phyloP scores from a whole-genome alignment of 2,888 invertebrate genomes.

The Drosophila rubida region DNA sequence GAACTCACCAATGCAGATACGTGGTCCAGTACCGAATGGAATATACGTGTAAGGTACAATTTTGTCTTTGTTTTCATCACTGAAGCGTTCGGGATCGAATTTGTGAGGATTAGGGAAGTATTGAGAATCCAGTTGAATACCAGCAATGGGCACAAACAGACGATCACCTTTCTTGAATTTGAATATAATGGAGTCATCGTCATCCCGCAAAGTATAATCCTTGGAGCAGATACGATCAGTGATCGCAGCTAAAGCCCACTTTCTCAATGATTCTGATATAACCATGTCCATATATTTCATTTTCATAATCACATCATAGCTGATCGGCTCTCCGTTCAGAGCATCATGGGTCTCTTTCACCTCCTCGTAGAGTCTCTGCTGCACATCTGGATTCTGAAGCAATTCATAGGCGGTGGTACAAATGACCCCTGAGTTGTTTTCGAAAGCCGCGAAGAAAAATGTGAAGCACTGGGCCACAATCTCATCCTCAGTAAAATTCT shows the following conservation, averaged over 20 bases:
- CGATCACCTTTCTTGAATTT: slow-evolving; percentile 86
- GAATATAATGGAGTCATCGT: slow-evolving; percentile 85
- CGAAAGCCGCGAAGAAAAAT: slow-evolving; percentile 87
- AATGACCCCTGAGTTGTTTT: slow-evolving; percentile 84
- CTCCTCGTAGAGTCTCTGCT: slow-evolving; percentile 86
- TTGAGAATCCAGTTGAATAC: slow-evolving; percentile 86
- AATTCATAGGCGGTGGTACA: slow-evolving; percentile 86
- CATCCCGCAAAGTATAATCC: slow-evolving; percentile 82
- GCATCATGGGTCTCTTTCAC: slow-evolving; percentile 84
- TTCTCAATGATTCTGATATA: slow-evolving; percentile 85
- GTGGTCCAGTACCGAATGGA: slow-evolving; percentile 87
- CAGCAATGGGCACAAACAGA: slow-evolving; percentile 82
- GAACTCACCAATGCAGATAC: slow-evolving; percentile 86
- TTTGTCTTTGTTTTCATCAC: slow-evolving; percentile 85
- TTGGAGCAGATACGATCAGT: slow-evolving; percentile 86
- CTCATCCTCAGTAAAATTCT: slow-evolving; percentile 68
- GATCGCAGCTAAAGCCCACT: slow-evolving; percentile 85
- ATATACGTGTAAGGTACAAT: slow-evolving; percentile 85
- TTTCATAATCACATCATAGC: slow-evolving; percentile 86
- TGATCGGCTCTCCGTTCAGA: slow-evolving; percentile 84
- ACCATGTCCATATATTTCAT: slow-evolving; percentile 88
- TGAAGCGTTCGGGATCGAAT: slow-evolving; percentile 87
- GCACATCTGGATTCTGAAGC: slow-evolving; percentile 86
- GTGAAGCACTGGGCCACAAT: slow-evolving; percentile 86
- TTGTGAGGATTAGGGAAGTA: slow-evolving; percentile 86